Conservation (phyloP, 2,888 invertebrate species). For the Acrobasis suavella region DNA sequence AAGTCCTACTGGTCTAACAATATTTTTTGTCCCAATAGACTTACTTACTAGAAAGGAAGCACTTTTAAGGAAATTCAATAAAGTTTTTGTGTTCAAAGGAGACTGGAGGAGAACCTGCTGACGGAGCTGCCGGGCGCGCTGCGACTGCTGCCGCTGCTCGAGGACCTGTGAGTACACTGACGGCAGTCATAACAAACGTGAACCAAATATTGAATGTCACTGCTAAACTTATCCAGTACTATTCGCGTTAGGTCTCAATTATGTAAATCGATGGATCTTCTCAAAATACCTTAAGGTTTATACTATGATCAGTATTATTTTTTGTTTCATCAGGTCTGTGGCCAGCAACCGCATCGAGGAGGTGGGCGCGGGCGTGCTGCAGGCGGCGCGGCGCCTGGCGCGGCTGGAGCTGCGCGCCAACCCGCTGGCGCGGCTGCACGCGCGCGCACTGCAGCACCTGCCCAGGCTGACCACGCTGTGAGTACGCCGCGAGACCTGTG, state of each 20-base stretch:
- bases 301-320: background rate
- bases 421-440: constrained; percentile 87
- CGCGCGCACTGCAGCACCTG: constrained; percentile 88
- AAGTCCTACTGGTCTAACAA: too few species aligned
- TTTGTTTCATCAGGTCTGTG: constrained; percentile 83
- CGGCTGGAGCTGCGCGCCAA: constrained; percentile 92
- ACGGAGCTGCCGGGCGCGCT: constrained; percentile 89
- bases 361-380: constrained; percentile 88
- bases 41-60: too few species aligned
- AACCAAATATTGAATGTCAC: too few species aligned
- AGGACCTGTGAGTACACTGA: constrained; percentile 90
- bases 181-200: background rate
- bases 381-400: constrained; percentile 85
- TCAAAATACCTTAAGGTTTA: too few species aligned
- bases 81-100: constrained; percentile 45
- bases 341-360: constrained; percentile 91
- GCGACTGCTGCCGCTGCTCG: constrained; percentile 87
- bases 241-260: too few species aligned
- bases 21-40: too few species aligned
- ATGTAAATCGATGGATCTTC: too few species aligned
- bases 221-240: too few species aligned
- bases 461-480: constrained; percentile 81
- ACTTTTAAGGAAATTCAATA: background rate
- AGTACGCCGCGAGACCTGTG: constrained; percentile 44
- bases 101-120: constrained; percentile 72